Percentiles rank a stretch among this genome's conserved stretches.
Conservation (phyloP, 2,113 vertebrate genomes). For the Platysternon megacephalum region DNA sequence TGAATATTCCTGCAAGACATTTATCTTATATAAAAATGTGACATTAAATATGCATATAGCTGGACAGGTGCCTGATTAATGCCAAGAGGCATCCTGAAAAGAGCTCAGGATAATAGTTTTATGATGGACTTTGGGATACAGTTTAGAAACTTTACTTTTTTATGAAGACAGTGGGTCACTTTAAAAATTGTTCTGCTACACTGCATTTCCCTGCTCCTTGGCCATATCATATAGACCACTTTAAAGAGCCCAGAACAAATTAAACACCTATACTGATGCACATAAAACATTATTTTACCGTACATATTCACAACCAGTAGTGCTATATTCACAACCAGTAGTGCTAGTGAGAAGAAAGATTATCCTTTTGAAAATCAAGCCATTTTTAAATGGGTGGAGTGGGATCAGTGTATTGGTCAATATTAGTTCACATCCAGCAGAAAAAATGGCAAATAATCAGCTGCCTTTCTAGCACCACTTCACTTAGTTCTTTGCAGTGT, state of each 20-base stretch:
- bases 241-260: conserved; percentile 15
- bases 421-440: conserved; percentile 48
- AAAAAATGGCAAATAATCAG: conserved; percentile 37
- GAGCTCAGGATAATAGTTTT: neutral
- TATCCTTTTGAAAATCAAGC: conserved; percentile 41
- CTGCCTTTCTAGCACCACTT: neutral
- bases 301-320: conserved; percentile 53
- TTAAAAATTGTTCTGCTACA: conserved; percentile 58
- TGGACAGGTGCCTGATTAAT: neutral
- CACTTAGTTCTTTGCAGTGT: neutral
- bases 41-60: neutral
- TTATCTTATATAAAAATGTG: fast-evolving
- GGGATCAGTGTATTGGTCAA: conserved; percentile 19
- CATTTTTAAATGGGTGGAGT: conserved; percentile 66
- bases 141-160: conserved; percentile 21
- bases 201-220: conserved; percentile 39
- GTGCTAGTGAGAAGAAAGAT: conserved; percentile 57
- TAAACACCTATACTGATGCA: conserved; percentile 40
- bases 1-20: neutral
- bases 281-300: neutral
- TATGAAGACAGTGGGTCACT: neutral
- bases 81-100: neutral
- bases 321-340: conserved; percentile 54
- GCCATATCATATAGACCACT: neutral
- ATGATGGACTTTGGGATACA: neutral